phyloP scores from a whole-genome alignment of 2,113 vertebrate genomes.

The Pedetes capensis region DNA sequence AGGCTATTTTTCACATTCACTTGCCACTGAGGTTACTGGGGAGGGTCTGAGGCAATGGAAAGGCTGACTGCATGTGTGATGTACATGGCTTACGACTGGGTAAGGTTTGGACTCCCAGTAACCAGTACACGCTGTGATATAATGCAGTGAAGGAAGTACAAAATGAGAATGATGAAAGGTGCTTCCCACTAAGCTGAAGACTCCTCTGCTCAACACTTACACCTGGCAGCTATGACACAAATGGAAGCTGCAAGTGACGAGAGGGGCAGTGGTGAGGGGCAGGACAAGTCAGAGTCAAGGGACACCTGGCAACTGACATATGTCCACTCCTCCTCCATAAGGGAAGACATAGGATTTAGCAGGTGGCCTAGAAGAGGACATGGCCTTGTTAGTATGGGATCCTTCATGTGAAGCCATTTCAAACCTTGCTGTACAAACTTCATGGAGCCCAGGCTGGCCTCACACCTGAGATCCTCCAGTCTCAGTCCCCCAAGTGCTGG shows the following conservation, averaged over 20 bases:
- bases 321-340: not conserved
- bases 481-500: no score
- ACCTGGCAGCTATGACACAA: not conserved
- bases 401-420: not conserved
- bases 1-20: not conserved
- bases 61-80: no score
- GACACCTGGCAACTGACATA: not conserved
- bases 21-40: not conserved
- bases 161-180: not conserved
- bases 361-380: not conserved
- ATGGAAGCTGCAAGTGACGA: not conserved
- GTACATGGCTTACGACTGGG: no score
- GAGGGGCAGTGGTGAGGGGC: not conserved
- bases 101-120: not conserved
- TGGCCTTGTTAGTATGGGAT: not conserved
- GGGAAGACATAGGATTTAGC: not conserved
- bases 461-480: no score
- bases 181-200: not conserved
- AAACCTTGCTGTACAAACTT: no score
- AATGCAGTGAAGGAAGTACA: not conserved
- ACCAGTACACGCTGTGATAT: not conserved
- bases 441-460: no score
- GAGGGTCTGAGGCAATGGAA: not conserved
- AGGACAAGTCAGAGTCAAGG: not conserved
- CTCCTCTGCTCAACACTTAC: constrained; percentile 8